Percentiles rank a stretch among this genome's conserved stretches.
These are phyloP conservation scores for Drosophila saltans DNA, from an alignment of 1,140 invertebrate genomes.

Conservation along the genomic window DNA sequence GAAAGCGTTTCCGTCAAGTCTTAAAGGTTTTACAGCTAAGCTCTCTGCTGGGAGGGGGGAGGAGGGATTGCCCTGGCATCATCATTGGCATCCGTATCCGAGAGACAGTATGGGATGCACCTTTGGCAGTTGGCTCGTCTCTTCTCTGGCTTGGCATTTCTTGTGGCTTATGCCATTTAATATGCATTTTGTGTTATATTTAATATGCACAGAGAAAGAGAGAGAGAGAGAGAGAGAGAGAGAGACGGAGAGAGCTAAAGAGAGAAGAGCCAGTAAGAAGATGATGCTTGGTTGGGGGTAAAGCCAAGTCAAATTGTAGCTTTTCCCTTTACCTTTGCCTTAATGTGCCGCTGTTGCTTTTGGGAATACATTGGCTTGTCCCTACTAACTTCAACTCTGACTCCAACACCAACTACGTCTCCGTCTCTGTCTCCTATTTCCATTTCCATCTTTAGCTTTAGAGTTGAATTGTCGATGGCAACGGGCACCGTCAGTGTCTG, in stretches of 20 bases:
- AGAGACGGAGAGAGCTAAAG: neutral
- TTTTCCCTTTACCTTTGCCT: constrained; percentile 51
- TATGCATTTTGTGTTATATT: constrained; percentile 83
- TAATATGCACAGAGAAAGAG: constrained; percentile 69
- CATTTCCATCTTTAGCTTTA: too few species aligned
- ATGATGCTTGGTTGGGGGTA: neutral
- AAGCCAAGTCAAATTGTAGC: constrained; percentile 70
- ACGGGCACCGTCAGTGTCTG: constrained; percentile 28
- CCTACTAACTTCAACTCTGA: neutral
- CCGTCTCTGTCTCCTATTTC: neutral
- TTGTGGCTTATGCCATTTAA: constrained; percentile 80
- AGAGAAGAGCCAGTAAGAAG: too few species aligned
- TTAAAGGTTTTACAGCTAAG: constrained; percentile 79
- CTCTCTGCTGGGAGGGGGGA: constrained; percentile 2
- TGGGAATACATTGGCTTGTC: constrained; percentile 50
- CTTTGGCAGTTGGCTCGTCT: constrained; percentile 20
- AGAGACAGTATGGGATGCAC: constrained; percentile 5
- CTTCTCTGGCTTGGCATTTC: constrained; percentile 43
- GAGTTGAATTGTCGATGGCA: too few species aligned
- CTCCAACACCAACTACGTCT: neutral
- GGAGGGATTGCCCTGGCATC: constrained; percentile 25
- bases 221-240: constrained; percentile 16
- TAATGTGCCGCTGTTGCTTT: constrained; percentile 68
- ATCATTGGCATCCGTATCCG: constrained; percentile 24
- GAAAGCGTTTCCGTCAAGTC: constrained; percentile 67